Evolutionary conservation across 2,888 invertebrate species (phyloP), one percentile per base, ranked within the genome.

Genomic region (Coenonympha glycerion): DNA sequence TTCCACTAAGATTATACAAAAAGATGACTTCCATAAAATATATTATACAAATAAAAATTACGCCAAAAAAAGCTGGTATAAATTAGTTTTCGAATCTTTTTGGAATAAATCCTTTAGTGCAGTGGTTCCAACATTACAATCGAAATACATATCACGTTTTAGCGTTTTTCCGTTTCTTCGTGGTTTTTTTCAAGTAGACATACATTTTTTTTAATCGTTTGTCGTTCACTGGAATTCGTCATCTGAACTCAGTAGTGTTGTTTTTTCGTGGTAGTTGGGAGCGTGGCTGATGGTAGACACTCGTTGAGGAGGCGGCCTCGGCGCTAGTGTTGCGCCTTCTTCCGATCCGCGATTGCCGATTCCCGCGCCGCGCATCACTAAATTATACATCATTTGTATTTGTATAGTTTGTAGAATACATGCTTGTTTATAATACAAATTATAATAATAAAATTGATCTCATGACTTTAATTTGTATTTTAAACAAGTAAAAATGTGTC

Each of bases 231-330:
- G 95, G 82, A 95, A 95, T 81, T 98, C 98, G 78, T 98, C 98
- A 75, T 98, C 98, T 60, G 97, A 97, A 87, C 96, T 96, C 62
- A 98, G 90, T 59, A 98, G 90, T 89, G 97, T 96, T 30, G 97
- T 96, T 88, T 97, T 97, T 89, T 98, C 98, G 81, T 95, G 97
- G 88, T 96, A 96, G 81, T 94, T 94, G 60, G 83, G 73, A 42
- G 78, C 76, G 67, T 93, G 92, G 62, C 92, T 91, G 74, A 94
- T 94, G 65, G 94, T 94, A 26, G 94, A 91, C 49, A 94, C 93
- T 34, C 93, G 90, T 66, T 93, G 92, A 24, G 92, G 91, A 44
- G 91, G 90, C 36, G 90, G 89, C 49, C 89, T 87, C 48, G 90
- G 90, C 56, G 90, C 90, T 59, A 79, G 81, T 48, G 82, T 79